Evolutionary conservation across 2,113 vertebrate species (phyloP), one percentile per base, ranked within the genome.

Genomic region (Cricetomys ansorgei): DNA sequence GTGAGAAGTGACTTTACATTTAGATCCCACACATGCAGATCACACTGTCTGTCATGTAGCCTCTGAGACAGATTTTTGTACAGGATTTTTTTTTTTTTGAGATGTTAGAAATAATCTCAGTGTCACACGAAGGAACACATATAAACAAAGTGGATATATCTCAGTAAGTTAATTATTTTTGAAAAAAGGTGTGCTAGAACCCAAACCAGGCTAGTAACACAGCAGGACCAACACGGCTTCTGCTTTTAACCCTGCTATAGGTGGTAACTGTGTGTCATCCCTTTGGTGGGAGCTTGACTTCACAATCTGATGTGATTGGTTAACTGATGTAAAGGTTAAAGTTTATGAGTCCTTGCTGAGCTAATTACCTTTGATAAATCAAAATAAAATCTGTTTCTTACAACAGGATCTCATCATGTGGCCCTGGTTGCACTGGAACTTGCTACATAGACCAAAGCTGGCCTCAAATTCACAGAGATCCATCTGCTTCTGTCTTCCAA

Each of bases 1-100:
- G 57, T 77, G 37, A 86, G 43, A 72, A 89, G 67, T 67, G 88
- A 81, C 37, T 96, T 96, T 55, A 64, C 25, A 67, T 89, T 91
- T 57, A 84, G 45, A 89, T 67, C 29, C 37, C 13, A 7, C 53
- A 59, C 40, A 88, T 81, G 45, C 34, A 57, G 57, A 45, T 10
- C 1, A 4, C 17, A 16, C 7, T 48, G 45, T 48, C 45, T 70
- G 34, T 50, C 43, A 92, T 79, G 67, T 25, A 77, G 62, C 85
- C 40, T 57, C 40, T 64, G 21, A 88, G 65, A 65, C 5, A 65
- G 45, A 89, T 55, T 95, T 64, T 48, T 75, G 12, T 73, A 19
- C 5, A 43, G 48, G n/a, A 27, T 27, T 3, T 37, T 55, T 70
- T 77, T 48, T 67, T 7, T 69, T 69, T 37, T 69, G 64, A 83